A percentile compares a stretch with the other conserved stretches of the same genome.
phyloP scores from a whole-genome alignment of 2,113 vertebrate species.

The Motacilla tschutschensis region DNA sequence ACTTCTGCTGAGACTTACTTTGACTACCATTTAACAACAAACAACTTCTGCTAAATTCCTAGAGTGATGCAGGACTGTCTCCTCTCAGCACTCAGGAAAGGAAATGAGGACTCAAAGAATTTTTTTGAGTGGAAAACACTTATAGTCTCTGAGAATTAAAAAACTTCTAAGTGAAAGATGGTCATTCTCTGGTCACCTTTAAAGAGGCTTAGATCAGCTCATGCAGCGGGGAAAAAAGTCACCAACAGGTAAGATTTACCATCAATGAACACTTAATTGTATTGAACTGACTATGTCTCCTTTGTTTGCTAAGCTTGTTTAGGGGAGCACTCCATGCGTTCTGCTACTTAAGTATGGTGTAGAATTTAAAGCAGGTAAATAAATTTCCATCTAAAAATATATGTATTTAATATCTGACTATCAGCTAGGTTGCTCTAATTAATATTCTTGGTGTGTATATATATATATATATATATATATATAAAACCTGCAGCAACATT shows the following conservation, averaged over 20 bases:
- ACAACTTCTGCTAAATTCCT: not conserved
- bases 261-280: not conserved
- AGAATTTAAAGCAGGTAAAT: not conserved
- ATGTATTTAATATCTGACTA: not conserved
- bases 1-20: not conserved
- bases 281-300: not conserved
- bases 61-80: not conserved
- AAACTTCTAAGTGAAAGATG: not conserved
- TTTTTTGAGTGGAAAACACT: not conserved
- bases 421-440: not conserved
- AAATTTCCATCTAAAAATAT: not conserved
- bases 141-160: not conserved
- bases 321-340: not conserved
- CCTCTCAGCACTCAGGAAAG: not conserved
- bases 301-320: not conserved
- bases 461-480: no score
- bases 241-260: not conserved
- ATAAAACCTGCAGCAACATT: not conserved
- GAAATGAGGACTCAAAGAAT: not conserved
- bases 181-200: not conserved
- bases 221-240: not conserved
- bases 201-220: not conserved
- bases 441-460: not conserved
- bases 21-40: not conserved
- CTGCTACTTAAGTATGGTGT: not conserved